Evolutionary conservation across 2,888 invertebrate species (phyloP).

Genomic region (Volucella inanis): DNA sequence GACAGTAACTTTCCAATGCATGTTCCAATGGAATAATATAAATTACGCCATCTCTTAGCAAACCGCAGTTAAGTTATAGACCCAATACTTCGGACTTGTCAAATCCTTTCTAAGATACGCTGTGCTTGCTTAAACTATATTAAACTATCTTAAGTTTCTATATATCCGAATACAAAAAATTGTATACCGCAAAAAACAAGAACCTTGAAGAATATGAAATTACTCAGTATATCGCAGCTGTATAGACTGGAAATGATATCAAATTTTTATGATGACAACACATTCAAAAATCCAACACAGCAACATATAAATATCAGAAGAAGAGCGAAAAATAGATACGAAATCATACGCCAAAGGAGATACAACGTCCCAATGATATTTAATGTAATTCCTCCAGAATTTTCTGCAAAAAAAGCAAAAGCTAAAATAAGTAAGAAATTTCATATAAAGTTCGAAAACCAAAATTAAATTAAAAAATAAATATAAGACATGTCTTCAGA

Average conservation of each 20-base stretch:
- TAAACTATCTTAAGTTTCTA: too few relatives aligned
- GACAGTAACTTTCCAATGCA: too few relatives aligned
- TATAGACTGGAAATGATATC: background rate
- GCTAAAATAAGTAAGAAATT: too few relatives aligned
- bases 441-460: background rate
- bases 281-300: background rate
- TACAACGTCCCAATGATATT: background rate
- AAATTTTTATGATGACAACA: background rate
- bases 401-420: too few relatives aligned
- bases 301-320: background rate
- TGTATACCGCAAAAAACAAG: background rate
- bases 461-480: too few relatives aligned
- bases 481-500: too few relatives aligned
- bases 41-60: too few relatives aligned
- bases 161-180: background rate
- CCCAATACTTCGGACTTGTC: too few relatives aligned
- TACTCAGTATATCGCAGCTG: background rate
- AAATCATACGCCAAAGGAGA: background rate
- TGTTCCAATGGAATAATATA: too few relatives aligned
- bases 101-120: too few relatives aligned
- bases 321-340: background rate
- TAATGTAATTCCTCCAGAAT: background rate
- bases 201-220: background rate
- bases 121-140: too few relatives aligned
- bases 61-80: too few relatives aligned